Evolutionary conservation across 1,140 invertebrate species (phyloP), one percentile per base, ranked within the genome.

Genomic region (Drosophila orena): DNA sequence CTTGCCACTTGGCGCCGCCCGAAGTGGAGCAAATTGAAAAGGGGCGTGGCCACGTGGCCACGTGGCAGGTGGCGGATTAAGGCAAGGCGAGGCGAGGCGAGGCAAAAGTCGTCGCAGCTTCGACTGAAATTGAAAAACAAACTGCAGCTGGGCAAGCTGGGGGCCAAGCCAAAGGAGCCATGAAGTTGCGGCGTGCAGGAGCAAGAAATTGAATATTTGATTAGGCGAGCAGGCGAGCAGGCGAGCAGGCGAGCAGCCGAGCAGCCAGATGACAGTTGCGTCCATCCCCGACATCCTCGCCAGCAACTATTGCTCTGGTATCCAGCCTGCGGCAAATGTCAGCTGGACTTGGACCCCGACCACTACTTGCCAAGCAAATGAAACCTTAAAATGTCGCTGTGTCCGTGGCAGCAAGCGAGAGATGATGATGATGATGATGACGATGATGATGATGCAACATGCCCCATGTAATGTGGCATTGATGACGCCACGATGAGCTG

Each of bases 121-220:
- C 47, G 58, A 61, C 22, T 64, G 54, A 74, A 74, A 55, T 53
- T 74, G 70, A 74, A 78, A 75, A 53, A 53, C 77, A 68, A 80
- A 42, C 47, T 59, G 24, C 46, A 53, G 50, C 58, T 38, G 34
- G 46, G n/a, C 24, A 15, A 50, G 47, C 24, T 47, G 24, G 46
- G 22, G 47, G 44, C 10, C 15, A 44, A 57, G 55, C 27, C 34
- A 43, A 52, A n/a, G 46, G 46, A 47, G 22, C 43, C 46, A 15
- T 22, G 24, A 34, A 44, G 42, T 15, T 43, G 42, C 42, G 8
- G 42, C 42, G 1, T 15, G 11, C 22, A 14, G 24, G 38, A 20
- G n/a, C 22, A 24, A 43, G 38, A 27, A 40, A 42, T 27, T 38
- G 59, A 62, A 62, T 62, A 62, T 59, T 59, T 62, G 59, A 62